phyloP scores from a whole-genome alignment of 1,140 invertebrate species.

The Heliconius hermathena region DNA sequence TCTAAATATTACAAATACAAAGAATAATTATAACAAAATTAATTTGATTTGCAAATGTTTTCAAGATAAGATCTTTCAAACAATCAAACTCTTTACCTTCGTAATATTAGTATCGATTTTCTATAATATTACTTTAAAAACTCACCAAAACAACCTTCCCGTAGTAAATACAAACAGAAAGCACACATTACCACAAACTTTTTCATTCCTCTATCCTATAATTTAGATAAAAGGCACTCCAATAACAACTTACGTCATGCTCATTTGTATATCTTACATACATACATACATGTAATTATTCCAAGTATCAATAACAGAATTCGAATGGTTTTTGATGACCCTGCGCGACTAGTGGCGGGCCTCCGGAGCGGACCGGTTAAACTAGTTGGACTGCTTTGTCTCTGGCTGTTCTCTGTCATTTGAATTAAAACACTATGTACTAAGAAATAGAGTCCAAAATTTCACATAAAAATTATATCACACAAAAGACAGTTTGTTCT shows the following conservation, averaged over 20 bases:
- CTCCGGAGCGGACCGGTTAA: conserved; percentile 57
- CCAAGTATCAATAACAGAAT: conserved; percentile 17
- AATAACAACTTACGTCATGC: conserved; percentile 6
- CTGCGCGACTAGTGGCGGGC: conserved; percentile 48
- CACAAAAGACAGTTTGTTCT: neutral
- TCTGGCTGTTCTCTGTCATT: neutral
- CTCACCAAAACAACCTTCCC: neutral
- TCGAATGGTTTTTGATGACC: conserved; percentile 40
- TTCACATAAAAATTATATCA: neutral
- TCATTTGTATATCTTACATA: conserved; percentile 6
- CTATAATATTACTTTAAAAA: neutral
- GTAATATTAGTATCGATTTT: no score
- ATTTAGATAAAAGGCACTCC: no score
- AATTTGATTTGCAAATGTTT: neutral
- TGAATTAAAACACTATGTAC: neutral
- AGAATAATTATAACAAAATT: no score
- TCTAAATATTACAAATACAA: no score
- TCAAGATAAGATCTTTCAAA: no score
- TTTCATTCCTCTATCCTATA: neutral
- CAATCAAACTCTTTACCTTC: no score
- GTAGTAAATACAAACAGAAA: neutral
- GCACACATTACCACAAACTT: neutral
- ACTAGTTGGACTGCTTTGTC: conserved; percentile 39
- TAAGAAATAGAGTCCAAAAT: neutral
- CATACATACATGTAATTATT: conserved; percentile 12